phyloP scores from a whole-genome alignment of 2,888 invertebrate species.

The Andrena dorsata region DNA sequence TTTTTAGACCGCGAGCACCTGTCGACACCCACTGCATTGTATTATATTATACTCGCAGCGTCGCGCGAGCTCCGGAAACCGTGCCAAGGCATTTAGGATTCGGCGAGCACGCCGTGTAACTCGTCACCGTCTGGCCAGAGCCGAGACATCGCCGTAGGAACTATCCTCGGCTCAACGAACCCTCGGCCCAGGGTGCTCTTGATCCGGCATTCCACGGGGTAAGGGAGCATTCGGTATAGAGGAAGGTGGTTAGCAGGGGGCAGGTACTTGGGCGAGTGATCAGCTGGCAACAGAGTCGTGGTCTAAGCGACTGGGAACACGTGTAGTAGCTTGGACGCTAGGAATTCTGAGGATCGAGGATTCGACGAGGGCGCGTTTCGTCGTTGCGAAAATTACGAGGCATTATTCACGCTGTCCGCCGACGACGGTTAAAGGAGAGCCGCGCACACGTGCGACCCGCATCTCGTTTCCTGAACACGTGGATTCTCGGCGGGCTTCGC shows the following conservation, averaged over 20 bases:
- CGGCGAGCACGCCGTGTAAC: conserved; percentile 33
- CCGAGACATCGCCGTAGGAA: background rate
- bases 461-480: conserved; percentile 78
- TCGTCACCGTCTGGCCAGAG: background rate
- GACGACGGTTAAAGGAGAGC: conserved; percentile 56
- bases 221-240: background rate
- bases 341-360: conserved; percentile 15
- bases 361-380: conserved; percentile 6
- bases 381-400: conserved; percentile 48
- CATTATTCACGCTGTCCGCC: conserved; percentile 44
- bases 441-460: conserved; percentile 73
- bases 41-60: conserved; percentile 21
- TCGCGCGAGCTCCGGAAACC: conserved; percentile 43
- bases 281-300: background rate
- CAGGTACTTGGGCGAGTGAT: background rate
- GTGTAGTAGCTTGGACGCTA: background rate
- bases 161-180: conserved; percentile 37
- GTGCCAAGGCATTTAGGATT: conserved; percentile 54
- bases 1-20: conserved; percentile 43
- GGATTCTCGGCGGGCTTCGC: conserved; percentile 64
- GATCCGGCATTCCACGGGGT: background rate
- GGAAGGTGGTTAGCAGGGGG: background rate
- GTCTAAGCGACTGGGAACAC: background rate
- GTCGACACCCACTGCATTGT: conserved; percentile 40
- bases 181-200: background rate